Evolutionary conservation across 1,140 invertebrate species (phyloP).

Genomic region (Caenorhabditis latens): DNA sequence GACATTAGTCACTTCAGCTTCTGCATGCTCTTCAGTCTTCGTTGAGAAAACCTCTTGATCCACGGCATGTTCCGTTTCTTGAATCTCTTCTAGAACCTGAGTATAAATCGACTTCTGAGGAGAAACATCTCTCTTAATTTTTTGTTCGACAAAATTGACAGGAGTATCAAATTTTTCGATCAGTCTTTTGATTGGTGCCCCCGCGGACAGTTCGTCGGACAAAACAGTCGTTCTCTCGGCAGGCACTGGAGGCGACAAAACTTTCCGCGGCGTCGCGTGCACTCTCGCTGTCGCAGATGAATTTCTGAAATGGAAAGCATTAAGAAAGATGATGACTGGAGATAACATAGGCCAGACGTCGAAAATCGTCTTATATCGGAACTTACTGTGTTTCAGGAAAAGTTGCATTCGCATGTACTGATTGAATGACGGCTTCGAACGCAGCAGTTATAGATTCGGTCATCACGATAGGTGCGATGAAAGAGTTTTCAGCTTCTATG

Average conservation of each 20-base stretch:
- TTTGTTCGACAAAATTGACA: conserved; percentile 37
- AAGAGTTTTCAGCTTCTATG: neutral
- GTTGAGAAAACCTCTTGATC: conserved; percentile 9
- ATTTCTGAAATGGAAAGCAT: conserved; percentile 41
- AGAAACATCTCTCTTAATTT: neutral
- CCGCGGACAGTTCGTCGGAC: neutral
- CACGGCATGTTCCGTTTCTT: neutral
- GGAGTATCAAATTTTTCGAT: conserved; percentile 31
- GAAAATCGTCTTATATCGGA: neutral
- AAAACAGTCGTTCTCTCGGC: conserved; percentile 27
- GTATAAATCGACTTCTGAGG: conserved; percentile 6
- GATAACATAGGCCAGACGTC: neutral
- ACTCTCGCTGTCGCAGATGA: neutral
- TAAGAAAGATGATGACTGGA: neutral
- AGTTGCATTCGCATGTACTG: neutral
- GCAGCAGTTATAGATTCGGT: conserved; percentile 5
- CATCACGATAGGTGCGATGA: neutral
- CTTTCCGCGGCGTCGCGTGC: conserved; percentile 37
- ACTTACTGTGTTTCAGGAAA: conserved; percentile 3
- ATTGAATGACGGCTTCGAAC: conserved; percentile 33
- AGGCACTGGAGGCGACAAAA: conserved; percentile 12
- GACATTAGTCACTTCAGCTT: conserved; percentile 41
- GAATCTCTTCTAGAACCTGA: conserved; percentile 18
- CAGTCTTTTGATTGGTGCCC: conserved; percentile 7
- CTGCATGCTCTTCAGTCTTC: conserved; percentile 1